Evolutionary conservation across 2,888 invertebrate genomes (phyloP).

Genomic region (Ypsolopha scabrella): DNA sequence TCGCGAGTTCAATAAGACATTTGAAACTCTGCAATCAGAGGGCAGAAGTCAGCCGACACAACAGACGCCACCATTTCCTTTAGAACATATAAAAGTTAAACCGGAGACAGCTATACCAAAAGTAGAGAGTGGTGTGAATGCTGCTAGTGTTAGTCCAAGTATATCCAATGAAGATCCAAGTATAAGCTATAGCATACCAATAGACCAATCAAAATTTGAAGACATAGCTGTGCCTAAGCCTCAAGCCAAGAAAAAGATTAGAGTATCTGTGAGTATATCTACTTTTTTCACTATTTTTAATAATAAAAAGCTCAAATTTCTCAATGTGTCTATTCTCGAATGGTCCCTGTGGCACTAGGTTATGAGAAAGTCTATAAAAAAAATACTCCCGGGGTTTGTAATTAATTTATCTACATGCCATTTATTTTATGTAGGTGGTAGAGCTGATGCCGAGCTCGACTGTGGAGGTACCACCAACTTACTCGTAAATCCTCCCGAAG

Average conservation of each 20-base stretch:
- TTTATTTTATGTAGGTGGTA: no score
- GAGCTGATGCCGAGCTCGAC: no score
- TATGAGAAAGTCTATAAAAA: no score
- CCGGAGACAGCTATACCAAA: not conserved
- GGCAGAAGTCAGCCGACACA: constrained; percentile 17
- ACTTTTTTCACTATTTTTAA: no score
- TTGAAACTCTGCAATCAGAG: constrained; percentile 31
- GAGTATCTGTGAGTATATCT: constrained; percentile 40
- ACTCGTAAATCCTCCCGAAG: no score
- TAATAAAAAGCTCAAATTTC: no score
- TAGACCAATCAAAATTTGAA: not conserved
- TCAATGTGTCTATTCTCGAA: no score
- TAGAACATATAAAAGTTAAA: not conserved
- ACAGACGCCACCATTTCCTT: not conserved
- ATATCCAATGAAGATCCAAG: not conserved
- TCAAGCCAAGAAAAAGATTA: constrained; percentile 50
- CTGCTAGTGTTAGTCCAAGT: not conserved
- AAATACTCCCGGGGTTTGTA: not conserved
- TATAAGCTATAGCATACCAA: not conserved
- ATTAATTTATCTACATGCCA: not conserved
- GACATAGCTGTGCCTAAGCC: not conserved
- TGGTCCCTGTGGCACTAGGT: no score
- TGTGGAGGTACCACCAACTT: no score
- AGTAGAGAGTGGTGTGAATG: not conserved
- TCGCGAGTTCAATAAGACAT: constrained; percentile 52